phyloP scores from a whole-genome alignment of 1,140 invertebrate genomes.

The Drosophila athabasca region DNA sequence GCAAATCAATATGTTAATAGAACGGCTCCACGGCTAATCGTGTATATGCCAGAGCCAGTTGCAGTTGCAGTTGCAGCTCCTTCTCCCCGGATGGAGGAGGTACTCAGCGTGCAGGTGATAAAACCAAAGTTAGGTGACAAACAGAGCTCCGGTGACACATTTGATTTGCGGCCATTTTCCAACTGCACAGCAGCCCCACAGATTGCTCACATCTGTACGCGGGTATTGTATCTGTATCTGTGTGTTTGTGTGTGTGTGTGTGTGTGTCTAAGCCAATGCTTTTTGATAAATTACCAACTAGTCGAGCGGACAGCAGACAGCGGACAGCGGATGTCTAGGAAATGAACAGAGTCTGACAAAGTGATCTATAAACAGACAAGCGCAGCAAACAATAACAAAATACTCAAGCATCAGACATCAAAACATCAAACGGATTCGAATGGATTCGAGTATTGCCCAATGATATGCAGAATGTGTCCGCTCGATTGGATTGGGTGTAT shows the following conservation, averaged over 20 bases:
- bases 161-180: conserved; percentile 58
- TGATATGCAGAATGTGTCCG: conserved; percentile 37
- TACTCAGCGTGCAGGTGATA: conserved; percentile 47
- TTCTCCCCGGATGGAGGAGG: background rate
- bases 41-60: conserved; percentile 18
- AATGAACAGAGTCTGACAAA: conserved; percentile 51
- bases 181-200: conserved; percentile 30
- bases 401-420: no score
- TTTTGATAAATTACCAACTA: conserved; percentile 56
- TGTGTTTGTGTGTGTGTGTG: conserved; percentile 10
- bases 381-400: background rate
- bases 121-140: conserved; percentile 54
- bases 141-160: conserved; percentile 51
- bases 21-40: conserved; percentile 25
- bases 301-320: conserved; percentile 20
- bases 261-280: conserved; percentile 12
- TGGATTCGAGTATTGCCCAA: conserved; percentile 22
- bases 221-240: background rate
- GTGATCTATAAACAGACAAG: conserved; percentile 32
- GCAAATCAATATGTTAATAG: conserved; percentile 77
- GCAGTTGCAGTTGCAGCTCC: conserved; percentile 23
- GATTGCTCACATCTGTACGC: conserved; percentile 11
- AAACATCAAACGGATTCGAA: conserved; percentile 3
- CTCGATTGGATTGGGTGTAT: conserved; percentile 49
- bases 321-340: conserved; percentile 50